Evolutionary conservation across 2,113 vertebrate species (phyloP), one percentile per base, ranked within the genome.

Genomic region (Globicephala melas): DNA sequence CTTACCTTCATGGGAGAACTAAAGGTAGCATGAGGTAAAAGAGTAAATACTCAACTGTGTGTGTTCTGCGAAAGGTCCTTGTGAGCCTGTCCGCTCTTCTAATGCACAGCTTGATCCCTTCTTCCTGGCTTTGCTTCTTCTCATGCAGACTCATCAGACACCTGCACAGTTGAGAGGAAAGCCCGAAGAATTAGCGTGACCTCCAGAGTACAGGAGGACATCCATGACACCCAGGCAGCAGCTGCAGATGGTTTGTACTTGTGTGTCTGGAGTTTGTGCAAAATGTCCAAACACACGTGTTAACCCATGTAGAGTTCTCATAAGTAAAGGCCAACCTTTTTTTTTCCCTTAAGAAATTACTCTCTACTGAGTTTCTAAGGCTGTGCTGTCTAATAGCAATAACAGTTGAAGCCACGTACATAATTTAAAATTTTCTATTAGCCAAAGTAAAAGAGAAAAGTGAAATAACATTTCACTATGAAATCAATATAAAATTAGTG

Each of bases 151-250:
- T 96, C 98, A 53, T 96, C 98, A 92, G 98, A 98, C 90, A 89
- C 96, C 80, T 98, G 97, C 87, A 97, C 98, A 73, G 80, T 97
- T 96, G 98, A 98, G 95, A 98, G 98, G 97, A 98, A 98, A 98
- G 98, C 98, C 82, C 97, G 98, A 98, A 98, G 98, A 97, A 98
- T 98, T 95, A 98, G 98, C 44, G 98, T 98, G 97, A 98, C 98
- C 79, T 98, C 98, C 96, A 98, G 97, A 98, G 94, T 97, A 94
- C 98, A 98, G 93, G 91, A 95, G 68, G 98, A 98, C 18, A 95
- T 98, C 86, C 98, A 97, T 89, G 98, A 98, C 80, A 96, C 96
- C 93, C 98, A 98, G 87, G 95, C 97, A 89, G 89, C 96, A 87
- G 93, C 93, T 96, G 74, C 96, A 91, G 97, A 98, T 90, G 98